Percentiles rank a stretch among this genome's conserved stretches.
Conservation (phyloP, 2,113 vertebrate genomes). For the Dendrocopos noguchii region DNA sequence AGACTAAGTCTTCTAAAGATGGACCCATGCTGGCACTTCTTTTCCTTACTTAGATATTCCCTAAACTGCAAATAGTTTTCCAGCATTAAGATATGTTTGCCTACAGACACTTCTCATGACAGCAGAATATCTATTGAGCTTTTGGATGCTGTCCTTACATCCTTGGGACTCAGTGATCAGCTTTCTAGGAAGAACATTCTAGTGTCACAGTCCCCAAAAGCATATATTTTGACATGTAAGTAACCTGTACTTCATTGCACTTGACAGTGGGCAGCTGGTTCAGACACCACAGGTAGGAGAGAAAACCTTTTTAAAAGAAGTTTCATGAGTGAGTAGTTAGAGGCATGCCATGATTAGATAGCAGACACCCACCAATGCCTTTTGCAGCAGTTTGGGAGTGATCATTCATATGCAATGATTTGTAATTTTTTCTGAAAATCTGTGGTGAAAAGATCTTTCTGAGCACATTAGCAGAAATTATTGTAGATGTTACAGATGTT, state of each 20-base stretch:
- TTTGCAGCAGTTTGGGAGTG: neutral
- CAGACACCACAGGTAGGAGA: neutral
- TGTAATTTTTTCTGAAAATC: neutral
- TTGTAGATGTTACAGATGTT: neutral
- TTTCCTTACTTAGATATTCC: neutral
- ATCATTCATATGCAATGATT: neutral
- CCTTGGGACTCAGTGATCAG: neutral
- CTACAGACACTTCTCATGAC: neutral
- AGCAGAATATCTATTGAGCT: neutral
- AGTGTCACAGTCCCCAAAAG: neutral
- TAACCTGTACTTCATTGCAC: neutral
- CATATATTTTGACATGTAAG: neutral
- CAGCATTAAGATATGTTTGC: neutral
- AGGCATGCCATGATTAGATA: neutral
- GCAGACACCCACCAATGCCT: neutral
- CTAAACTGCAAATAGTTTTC: neutral
- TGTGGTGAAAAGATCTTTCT: neutral
- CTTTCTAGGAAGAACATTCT: neutral
- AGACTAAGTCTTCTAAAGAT: neutral
- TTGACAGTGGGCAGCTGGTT: neutral
- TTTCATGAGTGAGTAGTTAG: neutral
- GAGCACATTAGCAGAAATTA: neutral
- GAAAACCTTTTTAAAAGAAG: neutral
- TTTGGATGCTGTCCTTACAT: neutral
- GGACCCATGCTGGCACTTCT: neutral